A percentile compares a stretch with the other conserved stretches of the same genome.
Conservation (phyloP, 2,113 vertebrate genomes). For the Aldabrachelys gigantea region DNA sequence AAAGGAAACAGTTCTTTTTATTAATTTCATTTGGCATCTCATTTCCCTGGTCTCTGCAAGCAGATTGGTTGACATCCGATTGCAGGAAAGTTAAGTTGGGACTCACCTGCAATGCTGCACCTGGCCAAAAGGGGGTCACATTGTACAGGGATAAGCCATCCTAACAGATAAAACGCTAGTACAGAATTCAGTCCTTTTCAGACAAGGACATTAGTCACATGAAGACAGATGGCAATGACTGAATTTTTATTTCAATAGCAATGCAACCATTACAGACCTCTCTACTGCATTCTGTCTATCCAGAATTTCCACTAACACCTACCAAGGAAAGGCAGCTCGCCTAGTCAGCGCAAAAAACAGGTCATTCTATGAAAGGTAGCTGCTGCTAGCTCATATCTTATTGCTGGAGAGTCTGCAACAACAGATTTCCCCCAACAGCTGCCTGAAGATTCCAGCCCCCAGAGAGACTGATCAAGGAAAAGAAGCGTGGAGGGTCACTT, state of each 20-base stretch:
- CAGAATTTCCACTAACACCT: neutral
- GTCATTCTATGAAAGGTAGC: neutral
- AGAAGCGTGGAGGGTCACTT: neutral
- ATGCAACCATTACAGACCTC: slow-evolving; percentile 1
- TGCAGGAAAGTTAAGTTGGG: neutral
- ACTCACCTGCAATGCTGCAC: neutral
- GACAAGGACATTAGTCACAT: neutral
- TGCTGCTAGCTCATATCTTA: neutral
- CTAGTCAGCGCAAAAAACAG: rapidly evolving
- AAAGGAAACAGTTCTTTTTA: neutral
- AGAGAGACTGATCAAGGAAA: neutral
- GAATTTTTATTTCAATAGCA: neutral
- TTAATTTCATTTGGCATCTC: neutral
- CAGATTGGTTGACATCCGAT: neutral
- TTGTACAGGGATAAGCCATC: too few species aligned
- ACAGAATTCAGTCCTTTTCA: neutral
- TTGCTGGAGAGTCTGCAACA: slow-evolving; percentile 33
- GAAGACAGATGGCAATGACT: slow-evolving; percentile 33
- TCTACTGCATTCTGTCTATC: neutral
- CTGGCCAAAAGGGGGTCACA: neutral
- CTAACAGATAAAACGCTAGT: neutral
- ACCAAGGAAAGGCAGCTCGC: rapidly evolving
- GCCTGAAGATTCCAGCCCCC: neutral
- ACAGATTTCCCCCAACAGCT: slow-evolving; percentile 49
- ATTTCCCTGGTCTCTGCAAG: neutral